phyloP scores from a whole-genome alignment of 2,113 vertebrate species.

The Columbina picui region DNA sequence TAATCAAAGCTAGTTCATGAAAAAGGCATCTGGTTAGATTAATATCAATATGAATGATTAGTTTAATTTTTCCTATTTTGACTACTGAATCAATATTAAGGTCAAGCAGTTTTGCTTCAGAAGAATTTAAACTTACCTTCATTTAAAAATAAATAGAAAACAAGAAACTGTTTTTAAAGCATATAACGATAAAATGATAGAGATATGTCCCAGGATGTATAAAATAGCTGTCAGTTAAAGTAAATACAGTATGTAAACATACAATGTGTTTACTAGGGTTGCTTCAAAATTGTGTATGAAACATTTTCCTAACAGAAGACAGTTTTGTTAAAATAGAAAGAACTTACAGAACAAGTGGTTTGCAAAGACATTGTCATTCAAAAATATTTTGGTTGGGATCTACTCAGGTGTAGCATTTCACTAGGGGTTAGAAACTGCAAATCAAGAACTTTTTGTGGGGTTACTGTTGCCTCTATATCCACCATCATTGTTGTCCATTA shows the following conservation, averaged over 20 bases:
- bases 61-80: slow-evolving; percentile 1
- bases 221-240: not conserved
- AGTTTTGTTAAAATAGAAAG: not conserved
- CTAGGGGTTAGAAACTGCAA: not conserved
- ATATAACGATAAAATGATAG: not conserved
- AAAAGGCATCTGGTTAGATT: slow-evolving; percentile 22
- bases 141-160: not conserved
- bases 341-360: not conserved
- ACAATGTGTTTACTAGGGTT: not conserved
- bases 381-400: not conserved
- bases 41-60: not conserved
- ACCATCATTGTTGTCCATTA: accelerated
- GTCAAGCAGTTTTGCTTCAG: not conserved
- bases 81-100: not conserved
- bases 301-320: not conserved
- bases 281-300: not conserved
- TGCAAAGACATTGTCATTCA: not conserved
- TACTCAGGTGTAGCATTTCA: accelerated
- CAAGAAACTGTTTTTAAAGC: not conserved
- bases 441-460: not conserved
- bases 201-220: not conserved
- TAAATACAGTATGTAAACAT: not conserved
- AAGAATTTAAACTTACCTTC: not conserved
- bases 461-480: not conserved
- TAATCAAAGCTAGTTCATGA: slow-evolving; percentile 39